Conservation (phyloP, 2,797 vertebrate species). For the Pseudocheirus occidentalis region DNA sequence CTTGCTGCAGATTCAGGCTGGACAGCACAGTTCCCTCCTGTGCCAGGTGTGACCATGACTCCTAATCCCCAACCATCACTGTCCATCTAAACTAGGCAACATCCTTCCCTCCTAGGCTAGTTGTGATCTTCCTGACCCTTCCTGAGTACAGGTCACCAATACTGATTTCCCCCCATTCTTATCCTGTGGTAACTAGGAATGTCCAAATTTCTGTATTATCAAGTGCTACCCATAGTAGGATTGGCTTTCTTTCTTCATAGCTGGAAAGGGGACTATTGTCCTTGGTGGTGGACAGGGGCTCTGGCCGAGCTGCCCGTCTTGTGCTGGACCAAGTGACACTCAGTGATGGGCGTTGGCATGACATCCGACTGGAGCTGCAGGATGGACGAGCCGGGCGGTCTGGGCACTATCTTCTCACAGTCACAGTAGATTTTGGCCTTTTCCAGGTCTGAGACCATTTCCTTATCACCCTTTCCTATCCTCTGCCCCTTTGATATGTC, state of each 20-base stretch:
- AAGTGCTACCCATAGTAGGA: background rate
- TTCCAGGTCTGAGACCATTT: conserved; percentile 89
- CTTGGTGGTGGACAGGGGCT: conserved; percentile 90
- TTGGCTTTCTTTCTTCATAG: conserved; percentile 82
- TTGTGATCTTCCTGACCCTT: background rate
- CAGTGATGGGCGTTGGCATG: conserved; percentile 96
- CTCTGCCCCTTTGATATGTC: background rate
- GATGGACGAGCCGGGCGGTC: conserved; percentile 91
- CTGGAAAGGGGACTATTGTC: conserved; percentile 92
- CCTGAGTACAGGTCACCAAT: background rate
- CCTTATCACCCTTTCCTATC: background rate
- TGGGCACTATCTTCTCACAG: conserved; percentile 91
- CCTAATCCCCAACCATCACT: background rate
- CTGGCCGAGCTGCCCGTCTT: conserved; percentile 88
- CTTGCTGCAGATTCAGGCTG: conserved; percentile 94
- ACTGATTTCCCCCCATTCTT: background rate
- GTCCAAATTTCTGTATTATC: background rate
- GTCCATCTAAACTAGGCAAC: background rate
- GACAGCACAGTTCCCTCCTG: conserved; percentile 92
- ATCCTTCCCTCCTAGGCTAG: background rate
- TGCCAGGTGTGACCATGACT: conserved; percentile 90
- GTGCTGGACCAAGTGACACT: conserved; percentile 93
- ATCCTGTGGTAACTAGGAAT: background rate
- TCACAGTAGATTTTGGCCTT: conserved; percentile 94
- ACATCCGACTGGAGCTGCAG: conserved; percentile 94